phyloP scores from a whole-genome alignment of 2,797 vertebrate genomes.

The Schizopygopsis malacanthus region DNA sequence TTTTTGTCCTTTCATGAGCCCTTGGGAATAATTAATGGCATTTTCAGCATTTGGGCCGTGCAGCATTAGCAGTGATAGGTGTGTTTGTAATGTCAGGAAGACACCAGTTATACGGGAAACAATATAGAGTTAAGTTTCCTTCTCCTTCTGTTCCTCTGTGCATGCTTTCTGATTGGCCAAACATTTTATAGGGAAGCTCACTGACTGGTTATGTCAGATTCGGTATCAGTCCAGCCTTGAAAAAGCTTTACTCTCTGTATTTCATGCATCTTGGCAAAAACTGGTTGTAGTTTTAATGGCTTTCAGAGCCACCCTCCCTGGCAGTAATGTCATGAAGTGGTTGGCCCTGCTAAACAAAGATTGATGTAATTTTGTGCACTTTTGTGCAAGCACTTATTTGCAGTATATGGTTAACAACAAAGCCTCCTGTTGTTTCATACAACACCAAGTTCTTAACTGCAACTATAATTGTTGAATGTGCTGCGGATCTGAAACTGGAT shows the following conservation, averaged over 20 bases:
- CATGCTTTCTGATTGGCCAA: constrained; percentile 74
- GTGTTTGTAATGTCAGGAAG: constrained; percentile 68
- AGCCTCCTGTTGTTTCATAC: constrained; percentile 69
- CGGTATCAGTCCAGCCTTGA: constrained; percentile 76
- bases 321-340: constrained; percentile 72
- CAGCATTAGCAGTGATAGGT: constrained; percentile 63
- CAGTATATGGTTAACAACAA: constrained; percentile 70
- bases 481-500: constrained; percentile 73
- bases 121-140: constrained; percentile 79
- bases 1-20: constrained; percentile 74
- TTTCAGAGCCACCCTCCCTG: constrained; percentile 75
- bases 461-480: constrained; percentile 74
- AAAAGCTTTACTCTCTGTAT: constrained; percentile 79
- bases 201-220: constrained; percentile 73
- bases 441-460: constrained; percentile 68
- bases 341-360: constrained; percentile 74
- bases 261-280: constrained; percentile 79
- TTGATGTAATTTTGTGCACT: constrained; percentile 71
- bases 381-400: constrained; percentile 75
- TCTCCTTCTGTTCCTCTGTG: constrained; percentile 71
- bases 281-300: constrained; percentile 76
- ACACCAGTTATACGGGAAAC: constrained; percentile 77
- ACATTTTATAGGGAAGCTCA: constrained; percentile 78
- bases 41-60: constrained; percentile 67
- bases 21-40: constrained; percentile 70